phyloP scores from a whole-genome alignment of 2,113 vertebrate species.

The Varanus salvator region DNA sequence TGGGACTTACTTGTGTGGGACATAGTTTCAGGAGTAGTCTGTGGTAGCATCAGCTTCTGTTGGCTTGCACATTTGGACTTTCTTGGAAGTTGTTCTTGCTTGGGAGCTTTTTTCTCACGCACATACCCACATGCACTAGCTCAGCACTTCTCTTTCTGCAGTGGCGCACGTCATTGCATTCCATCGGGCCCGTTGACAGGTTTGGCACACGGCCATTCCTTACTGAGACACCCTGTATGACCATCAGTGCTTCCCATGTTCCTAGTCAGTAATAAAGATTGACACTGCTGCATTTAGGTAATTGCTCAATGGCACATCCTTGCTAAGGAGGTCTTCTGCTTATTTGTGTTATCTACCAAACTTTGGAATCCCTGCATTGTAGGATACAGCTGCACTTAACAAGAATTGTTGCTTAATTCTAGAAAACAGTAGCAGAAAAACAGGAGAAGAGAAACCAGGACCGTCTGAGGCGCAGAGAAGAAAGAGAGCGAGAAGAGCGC shows the following conservation, averaged over 20 bases:
- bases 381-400: neutral
- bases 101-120: neutral
- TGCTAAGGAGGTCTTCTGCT: accelerated
- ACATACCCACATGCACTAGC: neutral
- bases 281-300: neutral
- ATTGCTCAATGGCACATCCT: neutral
- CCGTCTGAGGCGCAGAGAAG: slow-evolving; percentile 92
- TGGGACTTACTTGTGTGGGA: neutral
- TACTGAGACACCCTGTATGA: no score
- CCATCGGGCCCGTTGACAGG: no score
- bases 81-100: neutral
- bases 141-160: neutral
- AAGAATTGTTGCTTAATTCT: neutral
- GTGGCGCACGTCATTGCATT: no score
- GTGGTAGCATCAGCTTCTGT: neutral
- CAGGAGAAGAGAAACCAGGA: slow-evolving; percentile 98
- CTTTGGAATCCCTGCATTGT: neutral
- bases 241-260: no score
- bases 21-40: neutral
- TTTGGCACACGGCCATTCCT: no score
- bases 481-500: slow-evolving; percentile 93
- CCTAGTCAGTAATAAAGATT: neutral
- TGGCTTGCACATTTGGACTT: neutral
- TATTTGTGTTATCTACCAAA: neutral
- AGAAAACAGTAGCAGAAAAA: slow-evolving; percentile 98